These are phyloP conservation scores for Phortica okadai DNA, from an alignment of 2,888 invertebrate species.

Conservation along the genomic window DNA sequence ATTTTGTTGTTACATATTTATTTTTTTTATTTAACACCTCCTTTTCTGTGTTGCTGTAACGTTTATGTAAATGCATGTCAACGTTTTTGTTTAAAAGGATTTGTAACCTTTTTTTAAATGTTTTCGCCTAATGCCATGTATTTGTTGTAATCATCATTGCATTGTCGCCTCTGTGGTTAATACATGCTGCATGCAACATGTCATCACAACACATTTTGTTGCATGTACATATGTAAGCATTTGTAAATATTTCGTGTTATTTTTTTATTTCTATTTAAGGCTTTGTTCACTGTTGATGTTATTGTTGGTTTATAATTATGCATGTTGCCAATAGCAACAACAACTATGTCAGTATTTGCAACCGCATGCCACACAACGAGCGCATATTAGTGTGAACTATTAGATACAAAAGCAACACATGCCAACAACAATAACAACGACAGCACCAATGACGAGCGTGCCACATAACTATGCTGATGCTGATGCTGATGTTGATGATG, in stretches of 20 bases:
- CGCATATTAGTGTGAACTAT: slow-evolving; percentile 28
- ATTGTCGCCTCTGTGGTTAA: neutral
- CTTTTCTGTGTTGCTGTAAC: neutral
- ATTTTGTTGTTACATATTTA: neutral
- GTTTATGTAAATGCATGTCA: slow-evolving; percentile 1
- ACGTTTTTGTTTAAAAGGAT: neutral
- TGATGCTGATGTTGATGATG: neutral
- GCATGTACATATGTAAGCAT: slow-evolving; percentile 15
- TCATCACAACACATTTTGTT: slow-evolving; percentile 21
- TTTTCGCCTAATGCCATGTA: neutral
- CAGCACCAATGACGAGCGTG: neutral
- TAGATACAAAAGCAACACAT: slow-evolving; percentile 5
- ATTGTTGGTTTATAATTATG: slow-evolving; percentile 11
- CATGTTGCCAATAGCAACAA: slow-evolving; percentile 16
- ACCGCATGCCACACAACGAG: neutral
- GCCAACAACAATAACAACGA: neutral
- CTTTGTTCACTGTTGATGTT: neutral
- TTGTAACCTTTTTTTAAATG: neutral
- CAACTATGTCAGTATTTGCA: neutral
- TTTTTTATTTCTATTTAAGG: neutral
- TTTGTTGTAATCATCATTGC: slow-evolving; percentile 1
- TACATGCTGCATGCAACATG: slow-evolving; percentile 23
- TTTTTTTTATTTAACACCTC: neutral
- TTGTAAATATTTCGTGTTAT: neutral
- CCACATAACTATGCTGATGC: neutral